Percentiles rank a stretch among this genome's conserved stretches.
phyloP scores from a whole-genome alignment of 2,113 vertebrate species.

The Triplophysa dalaica region DNA sequence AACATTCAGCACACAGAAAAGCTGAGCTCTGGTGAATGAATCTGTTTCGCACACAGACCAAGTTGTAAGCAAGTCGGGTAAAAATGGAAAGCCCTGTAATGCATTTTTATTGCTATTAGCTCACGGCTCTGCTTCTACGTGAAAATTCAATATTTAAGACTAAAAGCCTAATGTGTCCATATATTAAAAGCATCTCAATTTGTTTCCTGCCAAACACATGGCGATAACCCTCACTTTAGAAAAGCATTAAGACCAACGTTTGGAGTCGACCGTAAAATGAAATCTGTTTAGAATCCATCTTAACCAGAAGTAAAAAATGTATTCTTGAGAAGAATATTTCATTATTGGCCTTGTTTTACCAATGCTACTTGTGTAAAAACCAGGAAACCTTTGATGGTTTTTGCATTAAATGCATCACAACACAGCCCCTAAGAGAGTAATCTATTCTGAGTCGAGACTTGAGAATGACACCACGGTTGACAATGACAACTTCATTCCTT shows the following conservation, averaged over 20 bases:
- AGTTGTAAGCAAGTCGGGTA: slow-evolving; percentile 14
- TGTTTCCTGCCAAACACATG: background rate
- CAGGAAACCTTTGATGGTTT: slow-evolving; percentile 51
- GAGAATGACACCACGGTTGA: slow-evolving; percentile 33
- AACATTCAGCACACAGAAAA: slow-evolving; percentile 13
- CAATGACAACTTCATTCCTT: slow-evolving; percentile 63
- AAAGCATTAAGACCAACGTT: background rate
- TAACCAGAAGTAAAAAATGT: no score
- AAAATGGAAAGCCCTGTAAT: slow-evolving; percentile 25
- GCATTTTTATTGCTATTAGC: slow-evolving; percentile 14
- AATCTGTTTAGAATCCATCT: no score
- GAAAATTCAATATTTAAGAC: background rate
- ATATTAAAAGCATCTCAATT: background rate
- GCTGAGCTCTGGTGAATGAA: background rate
- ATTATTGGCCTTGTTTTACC: no score
- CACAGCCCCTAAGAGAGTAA: slow-evolving; percentile 49
- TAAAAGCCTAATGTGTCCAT: slow-evolving; percentile 7
- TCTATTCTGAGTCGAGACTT: slow-evolving; percentile 40
- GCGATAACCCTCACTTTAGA: background rate
- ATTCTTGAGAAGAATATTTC: no score
- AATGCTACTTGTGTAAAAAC: no score
- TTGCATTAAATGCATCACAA: slow-evolving; percentile 51
- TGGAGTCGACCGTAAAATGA: background rate
- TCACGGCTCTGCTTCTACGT: background rate
- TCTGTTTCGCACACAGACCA: background rate